phyloP scores from a whole-genome alignment of 2,113 vertebrate genomes.

The Takifugu flavidus region DNA sequence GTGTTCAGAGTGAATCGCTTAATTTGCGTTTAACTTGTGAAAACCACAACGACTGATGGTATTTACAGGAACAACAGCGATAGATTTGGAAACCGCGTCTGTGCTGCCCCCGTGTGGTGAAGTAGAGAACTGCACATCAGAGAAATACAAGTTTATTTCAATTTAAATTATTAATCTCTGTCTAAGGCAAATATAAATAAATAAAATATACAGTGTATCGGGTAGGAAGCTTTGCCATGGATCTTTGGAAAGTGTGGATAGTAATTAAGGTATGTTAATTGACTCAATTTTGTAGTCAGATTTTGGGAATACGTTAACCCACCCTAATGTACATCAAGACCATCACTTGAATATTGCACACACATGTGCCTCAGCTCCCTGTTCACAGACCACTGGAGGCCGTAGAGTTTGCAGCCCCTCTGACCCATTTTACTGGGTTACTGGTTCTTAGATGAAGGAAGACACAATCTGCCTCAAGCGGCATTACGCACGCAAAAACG shows the following conservation, averaged over 20 bases:
- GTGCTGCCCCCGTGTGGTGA: constrained; percentile 29
- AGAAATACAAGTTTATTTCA: background rate
- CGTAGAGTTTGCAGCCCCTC: background rate
- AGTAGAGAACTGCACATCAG: constrained; percentile 7
- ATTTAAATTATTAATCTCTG: background rate
- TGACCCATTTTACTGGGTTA: background rate
- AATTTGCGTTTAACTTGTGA: no score
- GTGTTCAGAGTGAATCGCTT: no score
- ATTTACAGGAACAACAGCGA: background rate
- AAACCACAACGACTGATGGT: background rate
- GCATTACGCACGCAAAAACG: background rate
- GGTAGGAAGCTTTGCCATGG: no score
- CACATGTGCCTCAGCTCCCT: no score
- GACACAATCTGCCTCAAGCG: constrained; percentile 8
- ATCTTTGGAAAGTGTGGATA: no score
- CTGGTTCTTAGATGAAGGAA: background rate
- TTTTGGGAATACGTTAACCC: background rate
- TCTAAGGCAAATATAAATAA: no score
- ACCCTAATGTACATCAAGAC: no score
- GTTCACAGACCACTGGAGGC: background rate
- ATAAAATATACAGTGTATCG: no score
- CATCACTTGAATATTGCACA: no score
- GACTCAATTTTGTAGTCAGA: background rate
- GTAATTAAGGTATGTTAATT: no score
- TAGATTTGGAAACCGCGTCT: background rate